A percentile compares a stretch with the other conserved stretches of the same genome.
Conservation (phyloP, 2,797 vertebrate species). For the Enteromius trimaculatus region DNA sequence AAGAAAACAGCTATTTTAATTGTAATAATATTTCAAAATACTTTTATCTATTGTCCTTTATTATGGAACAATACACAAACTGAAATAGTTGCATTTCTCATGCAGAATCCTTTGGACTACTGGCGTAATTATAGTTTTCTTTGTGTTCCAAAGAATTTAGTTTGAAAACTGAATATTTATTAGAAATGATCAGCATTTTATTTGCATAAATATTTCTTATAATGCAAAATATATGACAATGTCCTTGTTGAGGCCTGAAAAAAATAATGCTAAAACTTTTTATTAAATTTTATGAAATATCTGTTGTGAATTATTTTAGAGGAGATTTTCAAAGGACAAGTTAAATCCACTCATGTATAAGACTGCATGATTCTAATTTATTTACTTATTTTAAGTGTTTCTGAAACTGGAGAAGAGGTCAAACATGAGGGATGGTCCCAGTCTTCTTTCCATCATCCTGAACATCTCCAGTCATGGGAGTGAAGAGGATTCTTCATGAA, state of each 20-base stretch:
- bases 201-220: not conserved
- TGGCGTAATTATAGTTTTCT: not conserved
- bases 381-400: not conserved
- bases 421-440: conserved; percentile 3
- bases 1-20: not conserved
- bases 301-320: not conserved
- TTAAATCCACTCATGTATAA: not conserved
- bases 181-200: not conserved
- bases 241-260: not conserved
- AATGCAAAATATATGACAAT: not conserved
- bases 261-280: not conserved
- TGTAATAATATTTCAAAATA: not conserved
- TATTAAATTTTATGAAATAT: not conserved
- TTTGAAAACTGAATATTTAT: not conserved
- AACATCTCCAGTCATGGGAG: conserved; percentile 19
- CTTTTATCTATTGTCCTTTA: not conserved
- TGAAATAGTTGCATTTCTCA: not conserved
- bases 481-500: conserved; percentile 28
- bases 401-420: conserved; percentile 15
- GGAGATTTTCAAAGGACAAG: not conserved
- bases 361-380: not conserved
- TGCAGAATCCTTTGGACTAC: not conserved
- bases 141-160: not conserved
- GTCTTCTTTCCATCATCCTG: conserved; percentile 9
- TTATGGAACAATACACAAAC: not conserved